Evolutionary conservation across 2,797 vertebrate genomes (phyloP).

Genomic region (Melanotaenia nigrans): DNA sequence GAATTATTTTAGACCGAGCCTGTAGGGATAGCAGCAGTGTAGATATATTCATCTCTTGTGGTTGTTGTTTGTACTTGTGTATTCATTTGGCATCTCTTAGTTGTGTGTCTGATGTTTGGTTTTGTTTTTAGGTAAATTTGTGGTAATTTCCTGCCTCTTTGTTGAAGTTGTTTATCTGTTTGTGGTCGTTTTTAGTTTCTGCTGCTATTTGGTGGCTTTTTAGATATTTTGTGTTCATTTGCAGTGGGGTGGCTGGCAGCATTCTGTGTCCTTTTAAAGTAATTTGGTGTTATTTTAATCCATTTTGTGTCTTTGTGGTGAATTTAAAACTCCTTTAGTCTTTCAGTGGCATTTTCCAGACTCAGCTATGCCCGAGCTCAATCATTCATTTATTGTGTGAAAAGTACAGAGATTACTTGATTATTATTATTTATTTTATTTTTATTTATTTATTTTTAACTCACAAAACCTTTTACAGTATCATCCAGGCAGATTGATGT

Average conservation of each 20-base stretch:
- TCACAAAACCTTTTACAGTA: constrained; percentile 23
- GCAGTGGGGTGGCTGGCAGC: neutral
- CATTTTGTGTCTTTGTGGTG: constrained; percentile 4
- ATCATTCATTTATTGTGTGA: constrained; percentile 1
- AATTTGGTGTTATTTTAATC: too few relatives aligned
- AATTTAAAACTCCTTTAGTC: constrained; percentile 6
- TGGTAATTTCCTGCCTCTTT: constrained; percentile 14
- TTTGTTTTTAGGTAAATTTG: constrained; percentile 6
- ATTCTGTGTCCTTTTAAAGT: neutral
- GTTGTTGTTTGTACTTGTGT: neutral
- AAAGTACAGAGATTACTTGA: constrained; percentile 12
- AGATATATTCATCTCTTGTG: neutral
- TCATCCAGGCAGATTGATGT: constrained; percentile 8
- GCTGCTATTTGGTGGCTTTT: neutral
- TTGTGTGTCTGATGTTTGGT: neutral
- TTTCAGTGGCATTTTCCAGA: neutral
- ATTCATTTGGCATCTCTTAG: neutral
- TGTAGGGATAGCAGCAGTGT: constrained; percentile 1
- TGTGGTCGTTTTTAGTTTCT: constrained; percentile 11
- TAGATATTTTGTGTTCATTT: constrained; percentile 1
- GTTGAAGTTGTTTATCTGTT: constrained; percentile 1
- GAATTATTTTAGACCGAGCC: constrained; percentile 7
- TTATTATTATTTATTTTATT: neutral
- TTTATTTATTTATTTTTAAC: neutral
- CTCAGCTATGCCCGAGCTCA: neutral